Evolutionary conservation across 2,888 invertebrate genomes (phyloP).

Genomic region (Napeogenes inachia): DNA sequence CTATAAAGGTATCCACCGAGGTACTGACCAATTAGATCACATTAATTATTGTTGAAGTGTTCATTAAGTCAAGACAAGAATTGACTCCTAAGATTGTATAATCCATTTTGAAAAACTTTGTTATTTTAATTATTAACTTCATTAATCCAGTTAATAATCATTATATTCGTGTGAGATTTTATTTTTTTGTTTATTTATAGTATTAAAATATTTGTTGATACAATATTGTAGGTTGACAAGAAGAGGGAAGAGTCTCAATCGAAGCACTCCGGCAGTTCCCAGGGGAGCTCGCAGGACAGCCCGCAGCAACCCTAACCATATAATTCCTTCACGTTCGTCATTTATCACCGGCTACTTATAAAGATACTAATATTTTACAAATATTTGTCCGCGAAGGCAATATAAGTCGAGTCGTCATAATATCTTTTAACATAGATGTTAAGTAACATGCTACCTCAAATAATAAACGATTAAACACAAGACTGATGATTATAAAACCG

Average conservation of each 20-base stretch:
- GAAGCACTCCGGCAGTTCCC: constrained; percentile 63
- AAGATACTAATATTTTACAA: neutral
- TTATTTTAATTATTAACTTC: no score
- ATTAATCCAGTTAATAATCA: no score
- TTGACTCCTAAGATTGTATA: no score
- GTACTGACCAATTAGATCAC: no score
- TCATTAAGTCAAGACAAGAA: no score
- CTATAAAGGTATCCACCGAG: constrained; percentile 70
- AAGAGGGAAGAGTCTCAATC: constrained; percentile 59
- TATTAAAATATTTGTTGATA: neutral
- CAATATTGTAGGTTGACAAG: constrained; percentile 57
- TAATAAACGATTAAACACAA: constrained; percentile 48
- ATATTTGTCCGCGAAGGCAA: neutral
- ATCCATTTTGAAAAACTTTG: no score
- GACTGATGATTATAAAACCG: constrained; percentile 72
- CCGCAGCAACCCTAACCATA: constrained; percentile 41
- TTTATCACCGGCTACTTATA: neutral
- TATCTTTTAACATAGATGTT: constrained; percentile 11
- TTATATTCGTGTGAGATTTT: no score
- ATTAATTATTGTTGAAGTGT: no score
- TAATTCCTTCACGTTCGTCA: constrained; percentile 20
- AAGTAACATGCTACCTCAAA: constrained; percentile 56
- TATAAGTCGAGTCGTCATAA: neutral
- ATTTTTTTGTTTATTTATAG: neutral
- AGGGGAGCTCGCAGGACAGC: constrained; percentile 56